Conservation (phyloP, 2,888 invertebrate genomes). For the Tenthredo amoena region DNA sequence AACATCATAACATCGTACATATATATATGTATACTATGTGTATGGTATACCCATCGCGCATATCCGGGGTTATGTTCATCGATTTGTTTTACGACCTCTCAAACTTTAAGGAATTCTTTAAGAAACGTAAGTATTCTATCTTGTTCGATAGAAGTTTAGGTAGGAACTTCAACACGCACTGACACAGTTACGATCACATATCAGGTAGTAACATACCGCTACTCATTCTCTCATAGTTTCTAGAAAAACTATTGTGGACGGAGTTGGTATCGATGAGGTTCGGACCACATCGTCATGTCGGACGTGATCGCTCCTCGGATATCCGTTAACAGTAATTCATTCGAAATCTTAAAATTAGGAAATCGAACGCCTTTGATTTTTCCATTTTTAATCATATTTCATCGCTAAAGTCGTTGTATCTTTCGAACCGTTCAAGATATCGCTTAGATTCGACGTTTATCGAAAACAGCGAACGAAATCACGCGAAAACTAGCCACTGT, state of each 20-base stretch:
- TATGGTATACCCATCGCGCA: background rate
- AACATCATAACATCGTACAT: background rate
- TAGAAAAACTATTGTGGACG: background rate
- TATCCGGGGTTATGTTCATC: constrained; percentile 7
- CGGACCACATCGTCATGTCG: background rate
- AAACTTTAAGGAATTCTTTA: constrained; percentile 29
- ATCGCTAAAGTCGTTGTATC: background rate
- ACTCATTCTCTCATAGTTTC: background rate
- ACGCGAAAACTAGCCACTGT: too few relatives aligned
- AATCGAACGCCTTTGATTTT: background rate
- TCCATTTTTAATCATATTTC: background rate
- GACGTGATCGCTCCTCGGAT: too few relatives aligned
- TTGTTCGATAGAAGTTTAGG: background rate
- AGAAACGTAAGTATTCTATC: constrained; percentile 10
- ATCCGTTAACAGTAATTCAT: background rate
- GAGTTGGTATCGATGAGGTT: background rate
- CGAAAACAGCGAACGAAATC: background rate
- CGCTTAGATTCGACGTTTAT: background rate
- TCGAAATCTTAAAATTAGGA: background rate
- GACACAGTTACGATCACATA: background rate
- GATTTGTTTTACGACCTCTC: constrained; percentile 40
- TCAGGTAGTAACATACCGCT: background rate
- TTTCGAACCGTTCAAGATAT: constrained; percentile 10
- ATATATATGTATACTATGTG: too few relatives aligned
- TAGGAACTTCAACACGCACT: background rate